A percentile compares a stretch with the other conserved stretches of the same genome.
These are phyloP conservation scores for Odontamblyopus lacepedii DNA, from an alignment of 2,797 vertebrate genomes.

Conservation along the genomic window DNA sequence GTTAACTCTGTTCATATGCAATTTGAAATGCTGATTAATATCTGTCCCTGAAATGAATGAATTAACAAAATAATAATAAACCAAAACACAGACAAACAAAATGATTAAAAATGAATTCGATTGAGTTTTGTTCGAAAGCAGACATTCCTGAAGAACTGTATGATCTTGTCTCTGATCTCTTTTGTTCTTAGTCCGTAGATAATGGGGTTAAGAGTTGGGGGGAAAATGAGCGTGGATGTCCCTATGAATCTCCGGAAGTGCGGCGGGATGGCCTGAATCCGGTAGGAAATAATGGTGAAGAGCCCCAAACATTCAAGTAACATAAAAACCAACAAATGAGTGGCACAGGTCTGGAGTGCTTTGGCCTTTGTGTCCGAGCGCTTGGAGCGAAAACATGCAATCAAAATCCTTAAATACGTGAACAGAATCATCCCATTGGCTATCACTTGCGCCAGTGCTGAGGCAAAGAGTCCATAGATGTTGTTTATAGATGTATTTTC, in stretches of 20 bases:
- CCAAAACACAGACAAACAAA: background rate
- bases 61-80: too few relatives aligned
- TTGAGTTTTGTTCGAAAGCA: background rate
- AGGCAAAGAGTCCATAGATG: slow-evolving; percentile 63
- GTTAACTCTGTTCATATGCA: too few relatives aligned
- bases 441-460: slow-evolving; percentile 48
- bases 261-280: slow-evolving; percentile 41
- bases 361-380: slow-evolving; percentile 70
- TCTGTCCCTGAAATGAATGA: too few relatives aligned
- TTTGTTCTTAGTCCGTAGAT: slow-evolving; percentile 73
- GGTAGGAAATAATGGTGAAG: slow-evolving; percentile 72
- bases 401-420: slow-evolving; percentile 73
- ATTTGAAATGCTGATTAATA: too few relatives aligned
- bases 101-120: background rate
- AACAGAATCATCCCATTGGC: slow-evolving; percentile 59
- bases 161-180: slow-evolving; percentile 63
- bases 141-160: slow-evolving; percentile 43
- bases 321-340: slow-evolving; percentile 70
- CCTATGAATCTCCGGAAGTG: slow-evolving; percentile 57
- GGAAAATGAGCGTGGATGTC: slow-evolving; percentile 58
- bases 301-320: slow-evolving; percentile 74
- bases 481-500: slow-evolving; percentile 74
- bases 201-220: slow-evolving; percentile 71
- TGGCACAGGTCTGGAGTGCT: slow-evolving; percentile 76
- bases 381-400: slow-evolving; percentile 70